A percentile compares a stretch with the other conserved stretches of the same genome.
These are phyloP conservation scores for Forbesichthys agassizii DNA, from an alignment of 2,113 vertebrate species.

Conservation along the genomic window DNA sequence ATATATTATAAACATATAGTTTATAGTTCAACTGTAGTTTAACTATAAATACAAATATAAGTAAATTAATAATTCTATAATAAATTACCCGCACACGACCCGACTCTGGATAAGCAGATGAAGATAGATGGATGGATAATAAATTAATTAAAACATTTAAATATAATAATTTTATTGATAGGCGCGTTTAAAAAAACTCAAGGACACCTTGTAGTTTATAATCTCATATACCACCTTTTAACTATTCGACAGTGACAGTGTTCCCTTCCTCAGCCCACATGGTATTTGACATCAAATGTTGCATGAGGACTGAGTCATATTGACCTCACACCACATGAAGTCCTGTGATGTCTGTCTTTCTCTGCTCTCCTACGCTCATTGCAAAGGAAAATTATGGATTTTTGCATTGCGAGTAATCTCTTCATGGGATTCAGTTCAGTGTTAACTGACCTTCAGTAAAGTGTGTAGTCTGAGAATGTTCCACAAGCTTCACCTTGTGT, in stretches of 20 bases:
- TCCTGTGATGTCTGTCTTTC: conserved; percentile 36
- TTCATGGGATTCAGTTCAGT: background rate
- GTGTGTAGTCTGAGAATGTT: background rate
- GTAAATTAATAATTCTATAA: background rate
- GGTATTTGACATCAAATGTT: conserved; percentile 28
- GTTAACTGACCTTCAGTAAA: background rate
- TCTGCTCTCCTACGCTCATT: conserved; percentile 1
- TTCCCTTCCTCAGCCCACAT: conserved; percentile 28
- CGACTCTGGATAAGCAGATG: too few relatives aligned
- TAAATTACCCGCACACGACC: background rate
- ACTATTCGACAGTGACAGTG: conserved; percentile 21
- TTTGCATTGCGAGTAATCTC: conserved; percentile 22
- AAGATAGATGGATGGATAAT: too few relatives aligned
- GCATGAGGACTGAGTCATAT: conserved; percentile 51
- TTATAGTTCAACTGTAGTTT: background rate
- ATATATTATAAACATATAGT: too few relatives aligned
- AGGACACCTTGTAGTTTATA: too few relatives aligned
- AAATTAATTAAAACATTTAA: too few relatives aligned
- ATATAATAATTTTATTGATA: too few relatives aligned
- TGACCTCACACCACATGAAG: conserved; percentile 41
- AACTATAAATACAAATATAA: background rate
- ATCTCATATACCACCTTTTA: background rate
- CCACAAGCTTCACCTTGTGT: too few relatives aligned
- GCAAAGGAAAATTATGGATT: conserved; percentile 34
- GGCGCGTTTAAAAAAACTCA: too few relatives aligned